phyloP scores from a whole-genome alignment of 2,888 invertebrate species.

The Cistogaster globosa region DNA sequence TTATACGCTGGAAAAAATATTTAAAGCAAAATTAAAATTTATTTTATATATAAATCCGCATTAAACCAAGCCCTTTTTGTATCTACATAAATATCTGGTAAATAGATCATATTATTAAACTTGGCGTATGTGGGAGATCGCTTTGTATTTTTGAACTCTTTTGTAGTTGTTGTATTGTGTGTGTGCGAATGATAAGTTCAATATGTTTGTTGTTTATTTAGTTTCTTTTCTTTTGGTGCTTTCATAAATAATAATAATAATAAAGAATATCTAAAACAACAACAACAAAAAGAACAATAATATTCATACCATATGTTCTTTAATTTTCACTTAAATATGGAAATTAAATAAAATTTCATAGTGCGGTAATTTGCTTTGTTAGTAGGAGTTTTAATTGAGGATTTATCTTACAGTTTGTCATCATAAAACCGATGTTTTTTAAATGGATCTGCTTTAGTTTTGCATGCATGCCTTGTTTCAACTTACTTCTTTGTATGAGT shows the following conservation, averaged over 20 bases:
- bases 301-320: constrained; percentile 40
- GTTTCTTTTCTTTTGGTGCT: constrained; percentile 17
- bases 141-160: neutral
- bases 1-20: constrained; percentile 18
- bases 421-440: constrained; percentile 57
- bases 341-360: constrained; percentile 41
- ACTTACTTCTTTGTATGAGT: neutral
- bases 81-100: constrained; percentile 5
- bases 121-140: too few relatives aligned
- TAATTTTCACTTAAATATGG: constrained; percentile 42
- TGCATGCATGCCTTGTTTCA: neutral
- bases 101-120: neutral
- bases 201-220: constrained; percentile 53
- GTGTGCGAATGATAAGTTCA: constrained; percentile 47
- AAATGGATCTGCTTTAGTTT: constrained; percentile 50
- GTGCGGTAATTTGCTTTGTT: constrained; percentile 25
- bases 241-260: constrained; percentile 23
- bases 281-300: neutral
- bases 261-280: constrained; percentile 1
- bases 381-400: neutral
- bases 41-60: too few relatives aligned
- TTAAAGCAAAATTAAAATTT: neutral
- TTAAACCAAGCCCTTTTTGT: constrained; percentile 1
- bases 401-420: constrained; percentile 54
- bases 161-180: constrained; percentile 1